Evolutionary conservation across 2,797 vertebrate genomes (phyloP).

Genomic region (Morelia viridis): DNA sequence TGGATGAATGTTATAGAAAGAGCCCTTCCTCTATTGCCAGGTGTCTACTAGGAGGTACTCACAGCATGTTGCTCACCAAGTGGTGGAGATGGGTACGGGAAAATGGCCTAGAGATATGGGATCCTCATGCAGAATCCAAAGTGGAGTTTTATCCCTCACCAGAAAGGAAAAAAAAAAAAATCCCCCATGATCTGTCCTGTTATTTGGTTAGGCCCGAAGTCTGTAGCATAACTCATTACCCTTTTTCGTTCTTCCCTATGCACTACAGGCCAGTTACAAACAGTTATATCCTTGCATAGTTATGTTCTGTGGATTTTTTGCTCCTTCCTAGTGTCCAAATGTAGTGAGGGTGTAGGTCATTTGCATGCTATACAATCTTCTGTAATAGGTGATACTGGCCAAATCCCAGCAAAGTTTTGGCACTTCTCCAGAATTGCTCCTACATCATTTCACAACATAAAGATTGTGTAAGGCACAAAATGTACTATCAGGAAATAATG

Average conservation of each 20-base stretch:
- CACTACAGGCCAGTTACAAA: not conserved
- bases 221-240: not conserved
- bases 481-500: not conserved
- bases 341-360: not conserved
- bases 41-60: conserved; percentile 21
- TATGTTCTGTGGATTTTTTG: not conserved
- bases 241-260: not conserved
- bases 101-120: not conserved
- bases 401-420: not conserved
- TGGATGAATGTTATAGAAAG: conserved; percentile 27
- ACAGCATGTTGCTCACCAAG: not conserved
- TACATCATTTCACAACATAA: not conserved
- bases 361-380: not conserved
- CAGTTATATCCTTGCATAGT: not conserved
- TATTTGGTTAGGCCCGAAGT: not conserved
- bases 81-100: not conserved
- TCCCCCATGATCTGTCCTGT: not conserved
- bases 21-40: not conserved
- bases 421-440: not conserved
- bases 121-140: not conserved
- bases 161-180: not conserved
- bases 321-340: not conserved
- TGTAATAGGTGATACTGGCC: not conserved
- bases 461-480: not conserved
- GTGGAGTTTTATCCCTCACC: not conserved